phyloP scores from a whole-genome alignment of 2,888 invertebrate genomes.

The Altica lythri region DNA sequence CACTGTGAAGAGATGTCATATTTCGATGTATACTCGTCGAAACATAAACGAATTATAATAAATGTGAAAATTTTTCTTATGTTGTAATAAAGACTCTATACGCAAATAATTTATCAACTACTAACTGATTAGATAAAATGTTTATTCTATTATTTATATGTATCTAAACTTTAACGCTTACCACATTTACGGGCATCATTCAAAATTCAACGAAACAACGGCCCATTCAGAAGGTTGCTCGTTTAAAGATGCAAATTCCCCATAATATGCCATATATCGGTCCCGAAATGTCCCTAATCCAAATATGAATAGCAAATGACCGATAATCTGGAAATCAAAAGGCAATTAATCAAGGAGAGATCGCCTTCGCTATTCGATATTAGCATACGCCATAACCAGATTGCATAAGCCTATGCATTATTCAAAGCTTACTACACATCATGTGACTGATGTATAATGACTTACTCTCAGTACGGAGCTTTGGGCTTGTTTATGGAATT shows the following conservation, averaged over 20 bases:
- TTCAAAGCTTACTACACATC: slow-evolving; percentile 44
- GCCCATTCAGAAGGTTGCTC: neutral
- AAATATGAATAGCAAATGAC: slow-evolving; percentile 49
- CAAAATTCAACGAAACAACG: slow-evolving; percentile 5
- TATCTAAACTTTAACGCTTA: too few species aligned
- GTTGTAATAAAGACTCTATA: too few species aligned
- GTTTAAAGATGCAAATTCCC: slow-evolving; percentile 31
- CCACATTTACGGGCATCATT: too few species aligned
- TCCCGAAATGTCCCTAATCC: slow-evolving; percentile 33
- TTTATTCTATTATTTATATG: too few species aligned
- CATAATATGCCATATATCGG: slow-evolving; percentile 25
- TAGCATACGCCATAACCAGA: slow-evolving; percentile 51
- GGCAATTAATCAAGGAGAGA: slow-evolving; percentile 55
- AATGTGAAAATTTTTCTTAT: too few species aligned
- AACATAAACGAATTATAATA: too few species aligned
- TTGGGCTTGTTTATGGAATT: slow-evolving; percentile 31
- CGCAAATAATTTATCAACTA: too few species aligned
- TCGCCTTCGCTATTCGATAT: slow-evolving; percentile 47
- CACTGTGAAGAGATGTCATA: too few species aligned
- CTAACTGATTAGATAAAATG: too few species aligned
- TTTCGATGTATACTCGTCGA: too few species aligned
- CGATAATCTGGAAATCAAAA: slow-evolving; percentile 56
- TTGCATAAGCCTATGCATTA: slow-evolving; percentile 51
- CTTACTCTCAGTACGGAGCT: slow-evolving; percentile 37
- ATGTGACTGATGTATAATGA: slow-evolving; percentile 51